Base-by-base conservation (phyloP, 2,888 invertebrate species). In the Callimorpha dominula region DNA sequence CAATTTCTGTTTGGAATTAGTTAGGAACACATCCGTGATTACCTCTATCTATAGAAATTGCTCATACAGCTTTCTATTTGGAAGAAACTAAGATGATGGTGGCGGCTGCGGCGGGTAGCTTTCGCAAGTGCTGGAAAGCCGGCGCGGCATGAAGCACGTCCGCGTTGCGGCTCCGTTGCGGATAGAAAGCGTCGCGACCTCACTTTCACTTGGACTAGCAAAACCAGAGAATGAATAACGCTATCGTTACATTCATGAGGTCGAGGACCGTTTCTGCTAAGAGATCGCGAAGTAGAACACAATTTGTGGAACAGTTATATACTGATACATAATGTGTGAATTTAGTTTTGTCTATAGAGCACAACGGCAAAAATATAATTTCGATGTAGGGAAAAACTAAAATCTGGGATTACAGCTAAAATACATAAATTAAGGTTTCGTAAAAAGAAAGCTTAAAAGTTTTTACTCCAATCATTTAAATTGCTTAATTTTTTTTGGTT, bases 111-210 rank as follows among this genome's bases (percentile, higher is more conserved):
- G 77, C 78, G 82, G 74, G 75, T 78, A 82, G 90, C 93, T 95
- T 95, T 95, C 94, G 95, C 94, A 93, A 93, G 89, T 75, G 77
- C 60, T n/a, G 46, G 57, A 76, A 78, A 82, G 63, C 77, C 78
- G 71, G 68, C 69, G 74, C 40, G 73, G 20, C 67, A 50, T 63
- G 72, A 75, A 15, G 31, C 72, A 78, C 71, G 78, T 74, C 75
- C 76, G 76, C 80, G 68, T 71, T 77, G 78, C 78, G 49, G 46
- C 40, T 14, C 65, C 57, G 75, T 88, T 81, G 91, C 93, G 92
- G 90, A 94, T 95, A 95, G 95, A 95, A 95, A 95, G 94, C 94
- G 93, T 75, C 79, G 87, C 90, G 94, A 93, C 94, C 95, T 93
- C 94, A 95, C 95, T 95, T 95, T 95, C 95, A 94, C 95, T 94